These are phyloP conservation scores for Harpagus bidentatus DNA, from an alignment of 2,113 vertebrate genomes.

Conservation along the genomic window DNA sequence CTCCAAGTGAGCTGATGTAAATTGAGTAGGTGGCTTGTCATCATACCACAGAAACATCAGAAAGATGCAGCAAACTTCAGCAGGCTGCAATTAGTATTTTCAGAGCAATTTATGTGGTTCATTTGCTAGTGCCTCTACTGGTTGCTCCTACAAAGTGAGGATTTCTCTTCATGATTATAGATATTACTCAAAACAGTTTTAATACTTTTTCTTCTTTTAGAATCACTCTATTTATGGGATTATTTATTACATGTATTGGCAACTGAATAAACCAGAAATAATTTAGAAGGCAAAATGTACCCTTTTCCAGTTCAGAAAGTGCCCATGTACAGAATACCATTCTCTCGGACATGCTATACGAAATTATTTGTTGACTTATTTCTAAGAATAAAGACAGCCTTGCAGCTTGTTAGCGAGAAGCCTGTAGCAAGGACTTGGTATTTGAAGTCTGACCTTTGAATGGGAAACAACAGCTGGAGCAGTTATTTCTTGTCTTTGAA, in stretches of 20 bases:
- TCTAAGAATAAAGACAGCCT: background rate
- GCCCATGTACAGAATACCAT: background rate
- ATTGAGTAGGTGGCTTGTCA: slow-evolving; percentile 23
- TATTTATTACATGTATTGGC: background rate
- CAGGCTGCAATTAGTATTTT: slow-evolving; percentile 3
- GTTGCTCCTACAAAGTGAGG: background rate
- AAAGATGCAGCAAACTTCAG: background rate
- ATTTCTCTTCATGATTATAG: background rate
- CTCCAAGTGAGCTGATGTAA: slow-evolving; percentile 18
- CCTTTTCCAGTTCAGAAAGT: background rate
- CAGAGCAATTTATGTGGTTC: background rate
- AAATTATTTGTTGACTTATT: background rate
- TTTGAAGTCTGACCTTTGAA: slow-evolving; percentile 53
- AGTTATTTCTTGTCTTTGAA: background rate
- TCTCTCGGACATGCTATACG: background rate
- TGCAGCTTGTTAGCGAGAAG: background rate
- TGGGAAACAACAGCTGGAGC: background rate
- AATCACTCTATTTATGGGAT: background rate
- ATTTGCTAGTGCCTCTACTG: background rate
- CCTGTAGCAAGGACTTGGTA: background rate
- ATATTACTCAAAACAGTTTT: background rate
- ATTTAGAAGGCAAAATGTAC: background rate
- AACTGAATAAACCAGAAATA: background rate
- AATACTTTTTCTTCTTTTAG: background rate
- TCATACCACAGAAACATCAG: background rate